Percentiles rank a stretch among this genome's conserved stretches.
Evolutionary conservation across 2,797 vertebrate species (phyloP).

Genomic region (Argyrosomus regius): DNA sequence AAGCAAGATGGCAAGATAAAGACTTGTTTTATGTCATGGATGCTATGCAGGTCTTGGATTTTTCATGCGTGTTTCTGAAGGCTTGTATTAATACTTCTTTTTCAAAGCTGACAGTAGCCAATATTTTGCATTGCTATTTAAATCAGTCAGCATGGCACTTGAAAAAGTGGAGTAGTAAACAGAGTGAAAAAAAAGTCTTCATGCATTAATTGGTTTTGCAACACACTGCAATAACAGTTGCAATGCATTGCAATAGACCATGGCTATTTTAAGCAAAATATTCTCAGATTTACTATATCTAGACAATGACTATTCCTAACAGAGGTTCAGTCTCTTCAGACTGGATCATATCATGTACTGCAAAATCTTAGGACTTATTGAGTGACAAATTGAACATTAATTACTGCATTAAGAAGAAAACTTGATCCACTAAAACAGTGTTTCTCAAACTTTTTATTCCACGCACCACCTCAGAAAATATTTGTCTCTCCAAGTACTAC

Average conservation of each 20-base stretch:
- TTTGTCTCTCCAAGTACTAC: too few relatives aligned
- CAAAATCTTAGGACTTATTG: background rate
- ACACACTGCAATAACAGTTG: constrained; percentile 62
- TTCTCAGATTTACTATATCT: constrained; percentile 25
- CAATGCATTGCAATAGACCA: constrained; percentile 45
- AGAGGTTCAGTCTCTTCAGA: constrained; percentile 11
- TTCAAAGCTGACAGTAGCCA: constrained; percentile 23
- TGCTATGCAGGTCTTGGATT: constrained; percentile 8
- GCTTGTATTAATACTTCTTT: constrained; percentile 24
- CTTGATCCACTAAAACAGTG: background rate
- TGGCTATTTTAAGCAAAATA: constrained; percentile 28
- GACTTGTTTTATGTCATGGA: constrained; percentile 20
- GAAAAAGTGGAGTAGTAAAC: constrained; percentile 37
- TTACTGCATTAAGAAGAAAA: background rate
- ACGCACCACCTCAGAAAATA: too few relatives aligned
- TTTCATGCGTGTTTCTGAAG: background rate
- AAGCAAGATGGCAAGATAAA: constrained; percentile 13
- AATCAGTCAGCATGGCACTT: constrained; percentile 24
- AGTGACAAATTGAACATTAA: constrained; percentile 3
- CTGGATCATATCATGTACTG: constrained; percentile 2
- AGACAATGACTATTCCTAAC: constrained; percentile 7
- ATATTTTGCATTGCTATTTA: constrained; percentile 37
- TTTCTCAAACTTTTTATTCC: too few relatives aligned
- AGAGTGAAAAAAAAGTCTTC: constrained; percentile 16
- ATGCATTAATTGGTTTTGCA: constrained; percentile 58